Evolutionary conservation across 2,113 vertebrate genomes (phyloP), one percentile per base, ranked within the genome.

Genomic region (Stigmatopora nigra): DNA sequence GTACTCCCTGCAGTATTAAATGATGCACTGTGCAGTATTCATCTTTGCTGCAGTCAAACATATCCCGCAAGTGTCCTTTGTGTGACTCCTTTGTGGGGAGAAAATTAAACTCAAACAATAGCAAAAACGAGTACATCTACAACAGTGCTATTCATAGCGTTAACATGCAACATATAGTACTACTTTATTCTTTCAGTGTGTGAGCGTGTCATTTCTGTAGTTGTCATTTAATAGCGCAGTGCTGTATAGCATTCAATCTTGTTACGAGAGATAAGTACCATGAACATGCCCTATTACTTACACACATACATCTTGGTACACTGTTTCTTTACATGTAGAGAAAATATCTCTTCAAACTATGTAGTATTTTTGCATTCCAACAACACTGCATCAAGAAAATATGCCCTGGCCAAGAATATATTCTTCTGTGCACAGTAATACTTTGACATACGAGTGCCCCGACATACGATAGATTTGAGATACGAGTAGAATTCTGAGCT

Each of bases 91-190:
- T 63, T 66, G 69, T 61, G 70, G 67, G 68, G 45, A 80, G 46
- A 65, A 76, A 79, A 79, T 64, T 10, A 70, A 79, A 64, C 55
- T 72, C 66, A 74, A 71, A 83, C 73, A 82, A 78, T 60, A 80
- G 77, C 65, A 81, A 77, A 81, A 79, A 76, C 64, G 67, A 71
- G 74, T 70, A 17, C 73, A 72, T 80, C 58, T 62, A 48, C 66
- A 22, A 59, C 45, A 9, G 22, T 47, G 49, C 46, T 74, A 75
- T 84, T 79, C 78, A 76, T 77, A 80, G 36, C 74, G 72, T 76
- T 31, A 80, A 36, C 36, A 60, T 61, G 59, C 41, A 19, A 45
- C 44, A 61, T 45, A 12, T 9, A 15, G 19, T 60, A 35, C 44
- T 60, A 35, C 44, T 45, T 45, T 22, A 56, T 56, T 56, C 25